phyloP scores from a whole-genome alignment of 2,113 vertebrate species.

The Polypterus senegalus region DNA sequence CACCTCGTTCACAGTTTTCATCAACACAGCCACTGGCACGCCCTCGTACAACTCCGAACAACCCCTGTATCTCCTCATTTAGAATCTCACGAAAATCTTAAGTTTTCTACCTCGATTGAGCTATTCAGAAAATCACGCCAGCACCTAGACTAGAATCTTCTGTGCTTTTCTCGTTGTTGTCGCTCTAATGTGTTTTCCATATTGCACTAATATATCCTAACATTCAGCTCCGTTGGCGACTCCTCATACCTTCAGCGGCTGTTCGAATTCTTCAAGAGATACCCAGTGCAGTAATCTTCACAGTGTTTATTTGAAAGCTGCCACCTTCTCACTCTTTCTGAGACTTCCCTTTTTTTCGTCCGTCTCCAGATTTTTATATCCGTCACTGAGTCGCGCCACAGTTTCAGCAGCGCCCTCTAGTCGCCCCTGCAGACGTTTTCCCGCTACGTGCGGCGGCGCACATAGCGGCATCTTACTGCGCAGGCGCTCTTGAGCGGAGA shows the following conservation, averaged over 20 bases:
- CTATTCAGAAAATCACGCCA: too few relatives aligned
- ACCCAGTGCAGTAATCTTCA: neutral
- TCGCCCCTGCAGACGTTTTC: slow-evolving; percentile 8
- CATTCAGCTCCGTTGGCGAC: neutral
- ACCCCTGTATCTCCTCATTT: too few relatives aligned
- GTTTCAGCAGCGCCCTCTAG: slow-evolving; percentile 22
- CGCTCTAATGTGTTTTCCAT: neutral
- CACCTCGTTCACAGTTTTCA: too few relatives aligned
- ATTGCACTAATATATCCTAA: neutral
- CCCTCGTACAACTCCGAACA: too few relatives aligned
- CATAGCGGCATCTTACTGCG: slow-evolving; percentile 15
- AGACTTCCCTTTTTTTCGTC: neutral
- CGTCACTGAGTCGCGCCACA: neutral
- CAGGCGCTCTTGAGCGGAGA: neutral
- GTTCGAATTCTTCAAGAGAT: neutral
- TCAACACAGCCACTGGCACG: too few relatives aligned
- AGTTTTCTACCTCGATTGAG: too few relatives aligned
- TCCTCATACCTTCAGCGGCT: neutral
- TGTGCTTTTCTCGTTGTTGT: neutral
- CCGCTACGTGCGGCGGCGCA: slow-evolving; percentile 54
- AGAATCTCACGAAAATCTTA: too few relatives aligned
- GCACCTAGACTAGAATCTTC: too few relatives aligned
- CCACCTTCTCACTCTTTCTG: neutral
- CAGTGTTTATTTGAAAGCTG: neutral
- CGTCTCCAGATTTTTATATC: slow-evolving; percentile 9